Percentiles rank a stretch among this genome's conserved stretches.
Evolutionary conservation across 2,113 vertebrate genomes (phyloP).

Genomic region (Glareola pratincola): DNA sequence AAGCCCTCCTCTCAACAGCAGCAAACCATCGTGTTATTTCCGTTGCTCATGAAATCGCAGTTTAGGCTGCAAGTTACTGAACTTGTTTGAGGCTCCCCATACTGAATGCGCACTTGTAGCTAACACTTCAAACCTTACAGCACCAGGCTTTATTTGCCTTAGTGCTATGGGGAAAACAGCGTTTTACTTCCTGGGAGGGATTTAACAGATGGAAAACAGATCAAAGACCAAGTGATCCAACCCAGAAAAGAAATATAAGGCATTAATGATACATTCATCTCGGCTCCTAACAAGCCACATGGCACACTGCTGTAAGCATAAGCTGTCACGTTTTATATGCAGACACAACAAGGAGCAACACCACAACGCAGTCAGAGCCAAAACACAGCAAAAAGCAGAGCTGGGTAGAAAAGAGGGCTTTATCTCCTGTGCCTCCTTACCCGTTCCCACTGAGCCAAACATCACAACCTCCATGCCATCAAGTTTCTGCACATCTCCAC

Average conservation of each 20-base stretch:
- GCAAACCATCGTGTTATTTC: background rate
- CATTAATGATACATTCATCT: conserved; percentile 20
- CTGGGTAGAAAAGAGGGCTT: background rate
- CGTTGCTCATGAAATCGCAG: background rate
- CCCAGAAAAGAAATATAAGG: background rate
- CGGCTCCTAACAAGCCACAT: background rate
- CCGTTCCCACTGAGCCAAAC: background rate
- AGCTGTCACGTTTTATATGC: background rate
- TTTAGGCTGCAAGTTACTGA: background rate
- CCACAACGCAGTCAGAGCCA: background rate
- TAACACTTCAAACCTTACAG: background rate
- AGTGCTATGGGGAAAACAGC: background rate
- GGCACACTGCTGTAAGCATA: background rate
- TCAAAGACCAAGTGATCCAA: background rate
- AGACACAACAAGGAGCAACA: background rate
- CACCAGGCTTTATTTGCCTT: background rate
- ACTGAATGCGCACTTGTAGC: background rate
- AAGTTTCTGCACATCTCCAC: background rate
- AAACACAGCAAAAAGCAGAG: background rate
- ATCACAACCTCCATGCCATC: background rate
- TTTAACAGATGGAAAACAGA: background rate
- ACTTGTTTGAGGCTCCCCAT: background rate
- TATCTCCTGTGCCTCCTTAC: background rate
- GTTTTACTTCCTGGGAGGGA: background rate
- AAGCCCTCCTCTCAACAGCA: background rate